Evolutionary conservation across 2,888 invertebrate genomes (phyloP).

Genomic region (Asteroscopus sphinx): DNA sequence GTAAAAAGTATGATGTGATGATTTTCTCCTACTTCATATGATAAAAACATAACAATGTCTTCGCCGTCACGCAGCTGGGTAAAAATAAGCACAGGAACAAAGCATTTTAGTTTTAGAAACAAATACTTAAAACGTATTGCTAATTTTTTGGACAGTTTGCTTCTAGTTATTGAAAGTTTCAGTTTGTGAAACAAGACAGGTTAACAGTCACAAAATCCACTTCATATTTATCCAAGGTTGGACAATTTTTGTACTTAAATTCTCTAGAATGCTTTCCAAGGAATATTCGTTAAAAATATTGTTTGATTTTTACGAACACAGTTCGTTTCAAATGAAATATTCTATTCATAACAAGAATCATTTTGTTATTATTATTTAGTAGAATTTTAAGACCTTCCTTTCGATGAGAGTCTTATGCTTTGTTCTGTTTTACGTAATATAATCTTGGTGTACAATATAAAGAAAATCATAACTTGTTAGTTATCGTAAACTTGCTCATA

Average conservation of each 20-base stretch:
- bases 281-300: constrained; percentile 2
- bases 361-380: constrained; percentile 15
- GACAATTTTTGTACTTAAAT: not conserved
- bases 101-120: not conserved
- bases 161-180: not conserved
- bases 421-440: constrained; percentile 10
- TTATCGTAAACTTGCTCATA: constrained; percentile 30
- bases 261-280: not conserved
- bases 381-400: constrained; percentile 18
- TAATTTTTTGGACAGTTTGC: not conserved
- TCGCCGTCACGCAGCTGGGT: too few species aligned
- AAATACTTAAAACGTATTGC: not conserved
- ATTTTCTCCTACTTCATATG: too few species aligned
- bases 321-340: not conserved
- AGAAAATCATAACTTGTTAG: constrained; percentile 21
- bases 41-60: too few species aligned
- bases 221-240: not conserved
- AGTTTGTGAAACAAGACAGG: not conserved
- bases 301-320: not conserved
- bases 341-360: constrained; percentile 13
- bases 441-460: constrained; percentile 11
- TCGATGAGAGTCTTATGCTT: too few species aligned
- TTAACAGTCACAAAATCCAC: not conserved
- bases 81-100: too few species aligned
- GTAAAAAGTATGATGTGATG: too few species aligned